phyloP scores from a whole-genome alignment of 2,797 vertebrate genomes.

The Peromyscus nudipes region DNA sequence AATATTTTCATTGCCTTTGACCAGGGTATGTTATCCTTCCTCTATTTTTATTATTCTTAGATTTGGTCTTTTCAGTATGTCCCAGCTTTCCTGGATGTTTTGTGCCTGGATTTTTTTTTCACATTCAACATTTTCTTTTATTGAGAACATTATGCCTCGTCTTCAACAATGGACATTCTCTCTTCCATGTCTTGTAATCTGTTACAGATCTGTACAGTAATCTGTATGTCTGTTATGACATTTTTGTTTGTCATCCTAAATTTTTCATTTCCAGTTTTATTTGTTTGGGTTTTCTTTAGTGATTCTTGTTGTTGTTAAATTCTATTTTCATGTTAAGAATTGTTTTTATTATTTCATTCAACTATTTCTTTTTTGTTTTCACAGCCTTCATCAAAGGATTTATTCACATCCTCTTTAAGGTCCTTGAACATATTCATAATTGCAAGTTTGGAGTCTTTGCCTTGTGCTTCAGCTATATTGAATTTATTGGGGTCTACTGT shows the following conservation, averaged over 20 bases:
- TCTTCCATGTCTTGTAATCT: neutral
- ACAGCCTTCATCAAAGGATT: neutral
- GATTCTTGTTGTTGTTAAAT: neutral
- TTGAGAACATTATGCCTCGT: neutral
- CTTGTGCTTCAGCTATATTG: neutral
- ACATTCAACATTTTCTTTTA: neutral
- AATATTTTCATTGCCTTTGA: neutral
- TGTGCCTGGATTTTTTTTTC: neutral
- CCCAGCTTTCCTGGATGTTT: neutral
- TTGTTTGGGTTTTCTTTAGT: neutral
- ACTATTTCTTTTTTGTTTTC: neutral
- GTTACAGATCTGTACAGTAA: too few relatives aligned
- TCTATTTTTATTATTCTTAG: neutral
- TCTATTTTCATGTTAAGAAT: neutral
- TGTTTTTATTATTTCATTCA: neutral
- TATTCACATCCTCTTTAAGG: neutral
- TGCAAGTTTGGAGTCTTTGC: neutral
- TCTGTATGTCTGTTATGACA: too few relatives aligned
- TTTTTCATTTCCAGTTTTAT: neutral
- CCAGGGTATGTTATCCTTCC: neutral
- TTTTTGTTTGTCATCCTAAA: neutral
- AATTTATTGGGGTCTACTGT: neutral
- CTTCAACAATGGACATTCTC: neutral
- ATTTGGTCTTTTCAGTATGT: neutral
- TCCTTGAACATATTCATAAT: neutral